Conservation (phyloP, 1,140 invertebrate genomes). For the Diachasma alloeum region DNA sequence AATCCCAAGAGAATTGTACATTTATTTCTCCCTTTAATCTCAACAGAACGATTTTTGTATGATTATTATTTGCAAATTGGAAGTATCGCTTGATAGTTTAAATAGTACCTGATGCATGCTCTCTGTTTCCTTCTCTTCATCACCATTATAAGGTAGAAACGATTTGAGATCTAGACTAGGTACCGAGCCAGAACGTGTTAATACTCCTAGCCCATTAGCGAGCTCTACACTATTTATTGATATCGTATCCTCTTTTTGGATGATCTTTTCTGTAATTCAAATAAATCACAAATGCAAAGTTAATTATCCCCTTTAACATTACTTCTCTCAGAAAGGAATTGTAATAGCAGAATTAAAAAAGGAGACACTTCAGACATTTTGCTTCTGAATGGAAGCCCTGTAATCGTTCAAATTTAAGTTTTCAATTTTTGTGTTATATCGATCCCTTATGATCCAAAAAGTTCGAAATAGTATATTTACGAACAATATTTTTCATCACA, state of each 20-base stretch:
- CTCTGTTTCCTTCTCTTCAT: slow-evolving; percentile 56
- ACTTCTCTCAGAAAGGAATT: slow-evolving; percentile 8
- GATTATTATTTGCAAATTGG: neutral
- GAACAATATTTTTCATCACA: no score
- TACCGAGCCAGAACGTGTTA: slow-evolving; percentile 63
- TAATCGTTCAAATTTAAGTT: no score
- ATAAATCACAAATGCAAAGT: neutral
- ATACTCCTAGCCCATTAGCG: slow-evolving; percentile 45
- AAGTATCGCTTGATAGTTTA: neutral
- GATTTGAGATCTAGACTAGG: slow-evolving; percentile 65
- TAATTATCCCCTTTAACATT: neutral
- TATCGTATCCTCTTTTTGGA: slow-evolving; percentile 56
- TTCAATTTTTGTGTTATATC: no score
- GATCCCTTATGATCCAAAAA: no score
- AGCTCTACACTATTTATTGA: slow-evolving; percentile 62
- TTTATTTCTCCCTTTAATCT: no score
- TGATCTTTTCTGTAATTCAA: slow-evolving; percentile 52
- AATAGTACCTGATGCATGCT: slow-evolving; percentile 60
- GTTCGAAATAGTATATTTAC: no score
- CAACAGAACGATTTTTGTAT: no score
- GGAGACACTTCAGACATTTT: no score
- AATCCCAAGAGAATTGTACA: no score
- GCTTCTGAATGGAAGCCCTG: no score
- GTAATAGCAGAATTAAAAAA: no score
- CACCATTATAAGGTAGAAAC: slow-evolving; percentile 54